Evolutionary conservation across 1,140 invertebrate genomes (phyloP).

Genomic region (Saccostrea cuccullata): DNA sequence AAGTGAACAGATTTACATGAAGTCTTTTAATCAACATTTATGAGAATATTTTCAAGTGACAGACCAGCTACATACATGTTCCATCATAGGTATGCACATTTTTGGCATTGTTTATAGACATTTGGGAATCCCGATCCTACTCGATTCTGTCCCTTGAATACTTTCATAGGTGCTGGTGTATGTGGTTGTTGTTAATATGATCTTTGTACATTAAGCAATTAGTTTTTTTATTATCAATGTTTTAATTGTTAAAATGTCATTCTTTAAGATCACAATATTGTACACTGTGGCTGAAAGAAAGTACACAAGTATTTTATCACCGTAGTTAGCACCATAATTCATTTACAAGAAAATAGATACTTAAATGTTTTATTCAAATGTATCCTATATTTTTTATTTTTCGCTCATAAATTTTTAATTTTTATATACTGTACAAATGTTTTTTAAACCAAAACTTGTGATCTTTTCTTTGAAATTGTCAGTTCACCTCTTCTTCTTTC

Average conservation of each 20-base stretch:
- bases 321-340: conserved; percentile 14
- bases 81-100: background rate
- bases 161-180: conserved; percentile 23
- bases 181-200: conserved; percentile 33
- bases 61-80: background rate
- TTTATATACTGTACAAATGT: background rate
- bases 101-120: conserved; percentile 34
- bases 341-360: conserved; percentile 14
- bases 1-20: conserved; percentile 23
- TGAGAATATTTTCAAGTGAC: conserved; percentile 12
- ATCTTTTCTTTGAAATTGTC: conserved; percentile 13
- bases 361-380: conserved; percentile 21
- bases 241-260: conserved; percentile 30
- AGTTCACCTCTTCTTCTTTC: background rate
- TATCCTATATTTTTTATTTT: background rate
- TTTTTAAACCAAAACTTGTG: conserved; percentile 34
- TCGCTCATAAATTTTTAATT: conserved; percentile 12
- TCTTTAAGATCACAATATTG: conserved; percentile 31
- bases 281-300: conserved; percentile 18
- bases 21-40: conserved; percentile 23
- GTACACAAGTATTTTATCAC: conserved; percentile 35
- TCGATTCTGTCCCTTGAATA: background rate
- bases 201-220: conserved; percentile 25
- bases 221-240: background rate
- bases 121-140: conserved; percentile 27